These are phyloP conservation scores for Typhlomys cinereus DNA, from an alignment of 2,113 vertebrate species.

Conservation along the genomic window DNA sequence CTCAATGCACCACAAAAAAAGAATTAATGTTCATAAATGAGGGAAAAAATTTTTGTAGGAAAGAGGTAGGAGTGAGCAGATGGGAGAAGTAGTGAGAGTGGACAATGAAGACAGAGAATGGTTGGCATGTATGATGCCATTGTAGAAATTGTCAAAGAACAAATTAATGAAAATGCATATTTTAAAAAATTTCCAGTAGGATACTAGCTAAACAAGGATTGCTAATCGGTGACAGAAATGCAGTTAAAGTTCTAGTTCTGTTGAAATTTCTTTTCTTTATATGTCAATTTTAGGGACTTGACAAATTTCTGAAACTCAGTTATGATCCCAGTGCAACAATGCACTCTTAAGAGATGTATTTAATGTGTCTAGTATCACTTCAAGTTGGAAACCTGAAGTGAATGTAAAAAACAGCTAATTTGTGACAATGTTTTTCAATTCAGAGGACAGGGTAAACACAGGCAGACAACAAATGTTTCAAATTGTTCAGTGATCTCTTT, in stretches of 20 bases:
- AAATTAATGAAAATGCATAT: too few relatives aligned
- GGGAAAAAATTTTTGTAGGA: too few relatives aligned
- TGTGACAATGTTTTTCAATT: conserved; percentile 43
- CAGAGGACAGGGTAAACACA: conserved; percentile 39
- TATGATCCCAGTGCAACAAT: not conserved
- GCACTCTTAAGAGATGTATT: not conserved
- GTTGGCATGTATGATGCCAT: too few relatives aligned
- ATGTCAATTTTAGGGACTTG: not conserved
- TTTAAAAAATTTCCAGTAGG: too few relatives aligned
- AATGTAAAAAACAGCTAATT: not conserved
- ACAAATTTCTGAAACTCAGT: not conserved
- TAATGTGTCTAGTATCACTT: not conserved
- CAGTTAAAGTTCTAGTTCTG: too few relatives aligned
- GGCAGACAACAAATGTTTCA: conserved; percentile 48
- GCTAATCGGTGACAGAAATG: not conserved
- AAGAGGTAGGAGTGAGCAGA: too few relatives aligned
- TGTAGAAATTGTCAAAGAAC: too few relatives aligned
- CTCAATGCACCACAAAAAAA: too few relatives aligned
- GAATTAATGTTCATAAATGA: too few relatives aligned
- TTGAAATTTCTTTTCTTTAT: not conserved
- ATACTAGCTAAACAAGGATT: not conserved
- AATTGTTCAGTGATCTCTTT: conserved; percentile 44
- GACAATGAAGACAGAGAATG: too few relatives aligned
- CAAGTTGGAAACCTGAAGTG: not conserved
- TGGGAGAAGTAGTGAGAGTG: too few relatives aligned